Evolutionary conservation across 2,113 vertebrate species (phyloP).

Genomic region (Gopherus flavomarginatus): DNA sequence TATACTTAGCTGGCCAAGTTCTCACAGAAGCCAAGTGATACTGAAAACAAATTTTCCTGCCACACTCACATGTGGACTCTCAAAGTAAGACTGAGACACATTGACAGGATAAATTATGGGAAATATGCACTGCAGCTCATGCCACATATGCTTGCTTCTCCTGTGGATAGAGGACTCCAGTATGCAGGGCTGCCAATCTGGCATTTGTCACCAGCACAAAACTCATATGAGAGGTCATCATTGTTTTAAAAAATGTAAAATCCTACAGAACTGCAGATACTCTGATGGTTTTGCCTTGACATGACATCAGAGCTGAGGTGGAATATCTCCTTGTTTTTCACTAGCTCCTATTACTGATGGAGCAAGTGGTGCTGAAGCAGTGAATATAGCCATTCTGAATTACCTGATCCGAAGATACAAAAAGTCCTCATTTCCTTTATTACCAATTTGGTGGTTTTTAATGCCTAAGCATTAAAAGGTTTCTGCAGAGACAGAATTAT

Average conservation of each 20-base stretch:
- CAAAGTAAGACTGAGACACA: too few species aligned
- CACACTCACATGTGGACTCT: too few species aligned
- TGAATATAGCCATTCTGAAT: not conserved
- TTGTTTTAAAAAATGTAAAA: not conserved
- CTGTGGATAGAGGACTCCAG: not conserved
- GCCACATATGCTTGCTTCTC: too few species aligned
- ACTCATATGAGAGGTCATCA: not conserved
- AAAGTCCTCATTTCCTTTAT: not conserved
- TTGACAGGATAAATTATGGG: too few species aligned
- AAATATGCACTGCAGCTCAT: too few species aligned
- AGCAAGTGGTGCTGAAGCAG: not conserved
- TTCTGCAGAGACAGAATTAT: slow-evolving; percentile 42
- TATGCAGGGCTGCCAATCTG: not conserved
- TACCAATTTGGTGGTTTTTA: not conserved
- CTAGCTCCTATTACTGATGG: accelerated
- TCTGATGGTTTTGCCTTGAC: not conserved
- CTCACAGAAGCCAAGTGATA: too few species aligned
- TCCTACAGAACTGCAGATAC: not conserved
- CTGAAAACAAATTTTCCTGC: too few species aligned
- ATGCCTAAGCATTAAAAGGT: not conserved
- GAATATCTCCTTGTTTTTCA: not conserved
- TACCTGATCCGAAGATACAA: not conserved
- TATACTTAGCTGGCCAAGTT: too few species aligned
- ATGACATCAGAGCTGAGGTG: not conserved
- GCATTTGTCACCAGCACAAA: not conserved